Base-by-base conservation (phyloP, 2,113 vertebrate genomes). In the Aegotheles bennettii region DNA sequence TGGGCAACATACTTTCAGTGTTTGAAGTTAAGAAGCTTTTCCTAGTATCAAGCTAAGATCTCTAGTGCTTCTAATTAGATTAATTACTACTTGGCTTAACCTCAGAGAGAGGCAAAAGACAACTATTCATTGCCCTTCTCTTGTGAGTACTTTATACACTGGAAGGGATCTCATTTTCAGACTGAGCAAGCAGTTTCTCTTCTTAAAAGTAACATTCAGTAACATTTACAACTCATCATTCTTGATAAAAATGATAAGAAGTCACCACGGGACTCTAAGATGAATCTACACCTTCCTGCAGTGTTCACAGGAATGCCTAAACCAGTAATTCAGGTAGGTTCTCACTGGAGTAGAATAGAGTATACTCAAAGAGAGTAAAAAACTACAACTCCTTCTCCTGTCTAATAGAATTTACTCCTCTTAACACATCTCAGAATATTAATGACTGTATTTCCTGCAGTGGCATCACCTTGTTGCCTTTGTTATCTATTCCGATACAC, bases 51-150 rank as follows among this genome's bases (percentile, higher is more conserved):
- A 78, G 13, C 17, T 29, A 74, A 75, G 38, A 59, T 74, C 25
- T 81, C 56, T 78, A 11, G 48, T 87, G 25, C 38, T 91, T 82
- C 40, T 56, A 82, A 43, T 89, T 75, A 82, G 61, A 84, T 84
- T 78, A 93, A 93, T 89, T 91, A 54, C 26, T 68, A 84, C 59
- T 74, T 91, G 65, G 75, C n/a, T 94, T 87, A 81, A 56, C 35
- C 35, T 89, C 65, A 64, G 50, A 68, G 26, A 42, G 9, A 54
- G 7, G 38, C 67, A 84, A 53, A 75, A 70, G 15, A 38, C 17
- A 51, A 67, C 29, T 68, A 79, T 50, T 89, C 10, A 0, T 42
- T 67, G 51, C 33, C 19, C 57, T 93, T 78, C 69, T 84, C 53
- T 78, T 67, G 29, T 20, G 53, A 88, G 20, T 43, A 59, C 51